Percentiles rank a stretch among this genome's conserved stretches.
Evolutionary conservation across 23 tunicate genomes (phyloP).

Genomic region (Clavelina lepadiformis): DNA sequence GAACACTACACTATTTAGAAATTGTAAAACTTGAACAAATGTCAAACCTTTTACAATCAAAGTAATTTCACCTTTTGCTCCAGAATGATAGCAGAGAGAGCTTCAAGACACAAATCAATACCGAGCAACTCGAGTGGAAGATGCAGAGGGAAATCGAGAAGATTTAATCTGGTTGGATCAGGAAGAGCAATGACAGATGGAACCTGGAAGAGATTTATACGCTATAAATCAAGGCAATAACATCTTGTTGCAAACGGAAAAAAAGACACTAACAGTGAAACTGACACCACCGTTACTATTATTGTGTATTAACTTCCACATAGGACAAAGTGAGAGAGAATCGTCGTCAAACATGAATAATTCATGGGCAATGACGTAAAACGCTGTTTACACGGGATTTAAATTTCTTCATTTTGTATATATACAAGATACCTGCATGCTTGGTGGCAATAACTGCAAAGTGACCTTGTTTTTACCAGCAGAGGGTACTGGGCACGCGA

Average conservation of each 20-base stretch:
- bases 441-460: conserved; percentile 62
- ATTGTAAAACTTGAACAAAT: no score
- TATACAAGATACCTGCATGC: conserved; percentile 46
- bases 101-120: conserved; percentile 85
- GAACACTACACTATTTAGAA: no score
- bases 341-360: no score
- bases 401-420: no score
- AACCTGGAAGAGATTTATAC: conserved; percentile 26
- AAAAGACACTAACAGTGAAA: no score
- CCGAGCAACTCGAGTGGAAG: conserved; percentile 95
- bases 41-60: no score
- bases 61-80: conserved; percentile 94
- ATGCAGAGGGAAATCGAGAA: conserved; percentile 96
- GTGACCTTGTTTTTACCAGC: conserved; percentile 75
- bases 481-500: conserved; percentile 84
- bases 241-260: no score
- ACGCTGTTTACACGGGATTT: no score
- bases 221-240: neutral
- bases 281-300: neutral
- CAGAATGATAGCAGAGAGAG: conserved; percentile 74
- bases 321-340: no score
- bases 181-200: conserved; percentile 91
- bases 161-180: conserved; percentile 71
- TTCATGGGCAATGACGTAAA: no score
- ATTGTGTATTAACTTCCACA: no score